Conservation (phyloP, 2,888 invertebrate species). For the Drosophila peninsularis region DNA sequence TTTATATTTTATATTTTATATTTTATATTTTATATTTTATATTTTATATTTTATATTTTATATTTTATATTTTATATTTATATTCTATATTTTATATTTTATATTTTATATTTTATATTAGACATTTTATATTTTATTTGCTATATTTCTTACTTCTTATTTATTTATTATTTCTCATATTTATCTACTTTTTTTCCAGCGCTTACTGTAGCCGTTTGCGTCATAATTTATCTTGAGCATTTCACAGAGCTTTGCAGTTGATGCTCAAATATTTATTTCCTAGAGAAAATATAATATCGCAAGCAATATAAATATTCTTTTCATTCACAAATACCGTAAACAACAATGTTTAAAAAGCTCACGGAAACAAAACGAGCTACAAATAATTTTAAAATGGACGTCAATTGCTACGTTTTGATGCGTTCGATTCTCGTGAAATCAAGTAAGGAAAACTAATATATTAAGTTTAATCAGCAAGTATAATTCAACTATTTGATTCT, state of each 20-base stretch:
- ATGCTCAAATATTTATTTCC: constrained; percentile 14
- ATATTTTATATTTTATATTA: neutral
- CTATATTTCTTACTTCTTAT: neutral
- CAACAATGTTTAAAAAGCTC: constrained; percentile 12
- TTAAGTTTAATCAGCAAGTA: neutral
- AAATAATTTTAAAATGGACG: constrained; percentile 6
- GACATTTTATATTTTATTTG: neutral
- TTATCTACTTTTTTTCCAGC: neutral
- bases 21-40: neutral
- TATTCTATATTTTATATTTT: neutral
- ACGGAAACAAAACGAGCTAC: neutral
- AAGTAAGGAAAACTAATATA: neutral
- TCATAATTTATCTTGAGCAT: constrained; percentile 1
- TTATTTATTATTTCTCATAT: neutral
- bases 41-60: neutral
- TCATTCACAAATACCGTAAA: constrained; percentile 4
- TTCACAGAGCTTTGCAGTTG: neutral
- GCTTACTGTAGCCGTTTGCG: neutral
- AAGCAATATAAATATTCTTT: neutral
- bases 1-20: too few relatives aligned
- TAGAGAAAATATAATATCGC: neutral
- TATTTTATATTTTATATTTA: neutral
- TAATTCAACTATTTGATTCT: neutral
- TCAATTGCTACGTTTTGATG: neutral
- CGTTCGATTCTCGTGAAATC: neutral